These are phyloP conservation scores for Pluvianellus socialis DNA, from an alignment of 2,113 vertebrate genomes.

Conservation along the genomic window DNA sequence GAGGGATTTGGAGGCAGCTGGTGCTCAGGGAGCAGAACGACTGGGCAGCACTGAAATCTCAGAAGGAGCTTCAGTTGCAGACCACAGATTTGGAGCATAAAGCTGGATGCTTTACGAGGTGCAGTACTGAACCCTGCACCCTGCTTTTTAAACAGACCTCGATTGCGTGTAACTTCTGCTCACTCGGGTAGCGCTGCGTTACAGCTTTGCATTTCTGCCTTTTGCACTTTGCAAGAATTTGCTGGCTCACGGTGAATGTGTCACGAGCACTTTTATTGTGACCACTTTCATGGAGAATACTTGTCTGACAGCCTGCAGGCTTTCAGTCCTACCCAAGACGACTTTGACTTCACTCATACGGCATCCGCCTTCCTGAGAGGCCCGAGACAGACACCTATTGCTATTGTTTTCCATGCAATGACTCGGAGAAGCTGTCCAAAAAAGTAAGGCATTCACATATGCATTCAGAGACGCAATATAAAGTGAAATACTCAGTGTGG, in stretches of 20 bases:
- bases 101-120: background rate
- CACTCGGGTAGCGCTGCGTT: background rate
- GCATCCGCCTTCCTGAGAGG: background rate
- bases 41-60: background rate
- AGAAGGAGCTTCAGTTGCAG: background rate
- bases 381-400: background rate
- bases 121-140: background rate
- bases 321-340: background rate
- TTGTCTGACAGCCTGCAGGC: background rate
- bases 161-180: background rate
- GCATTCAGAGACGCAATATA: slow-evolving; percentile 19
- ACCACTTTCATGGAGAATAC: background rate
- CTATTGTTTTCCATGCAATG: background rate
- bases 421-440: background rate
- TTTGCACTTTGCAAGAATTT: background rate
- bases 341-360: background rate
- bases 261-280: background rate
- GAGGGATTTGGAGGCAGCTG: background rate
- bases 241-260: background rate
- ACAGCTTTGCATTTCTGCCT: background rate
- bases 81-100: background rate
- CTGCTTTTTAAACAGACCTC: background rate
- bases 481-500: slow-evolving; percentile 38
- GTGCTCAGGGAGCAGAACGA: background rate
- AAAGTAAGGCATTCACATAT: background rate